Conservation (phyloP, 2,888 invertebrate genomes). For the Lepidonotus clava region DNA sequence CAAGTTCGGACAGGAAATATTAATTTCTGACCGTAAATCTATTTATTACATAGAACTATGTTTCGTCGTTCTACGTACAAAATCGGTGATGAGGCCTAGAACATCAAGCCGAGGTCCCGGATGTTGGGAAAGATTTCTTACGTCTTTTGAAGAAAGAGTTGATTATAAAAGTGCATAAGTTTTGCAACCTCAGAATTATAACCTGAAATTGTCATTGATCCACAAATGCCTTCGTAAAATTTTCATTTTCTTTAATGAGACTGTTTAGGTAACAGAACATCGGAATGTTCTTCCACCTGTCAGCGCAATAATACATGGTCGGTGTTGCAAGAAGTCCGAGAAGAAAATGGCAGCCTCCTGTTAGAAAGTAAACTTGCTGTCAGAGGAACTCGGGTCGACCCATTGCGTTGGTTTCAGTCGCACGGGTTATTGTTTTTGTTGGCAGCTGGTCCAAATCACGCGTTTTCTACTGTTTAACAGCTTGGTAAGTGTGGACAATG, state of each 20-base stretch:
- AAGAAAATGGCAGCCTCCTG: constrained; percentile 56
- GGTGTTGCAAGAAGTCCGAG: constrained; percentile 17
- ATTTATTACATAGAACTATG: constrained; percentile 29
- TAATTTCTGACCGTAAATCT: not conserved
- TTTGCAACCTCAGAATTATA: not conserved
- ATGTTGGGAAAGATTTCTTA: constrained; percentile 48
- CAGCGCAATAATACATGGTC: constrained; percentile 50
- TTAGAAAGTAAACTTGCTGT: constrained; percentile 47
- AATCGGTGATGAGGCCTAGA: constrained; percentile 27
- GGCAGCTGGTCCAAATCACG: not conserved
- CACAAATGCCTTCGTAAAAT: not conserved
- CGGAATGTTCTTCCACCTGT: constrained; percentile 57
- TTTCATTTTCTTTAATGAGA: not conserved
- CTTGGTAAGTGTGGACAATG: not conserved
- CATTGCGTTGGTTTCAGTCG: not conserved
- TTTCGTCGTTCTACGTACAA: constrained; percentile 2
- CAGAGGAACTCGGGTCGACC: not conserved
- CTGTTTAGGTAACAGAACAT: not conserved
- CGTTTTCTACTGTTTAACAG: not conserved
- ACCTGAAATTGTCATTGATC: not conserved
- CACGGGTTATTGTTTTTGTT: not conserved
- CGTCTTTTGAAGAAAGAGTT: constrained; percentile 47
- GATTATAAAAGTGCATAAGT: not conserved
- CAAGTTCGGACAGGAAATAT: not conserved
- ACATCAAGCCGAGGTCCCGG: constrained; percentile 49